A percentile compares a stretch with the other conserved stretches of the same genome.
These are phyloP conservation scores for Acleris emargana DNA, from an alignment of 2,888 invertebrate genomes.

Conservation along the genomic window DNA sequence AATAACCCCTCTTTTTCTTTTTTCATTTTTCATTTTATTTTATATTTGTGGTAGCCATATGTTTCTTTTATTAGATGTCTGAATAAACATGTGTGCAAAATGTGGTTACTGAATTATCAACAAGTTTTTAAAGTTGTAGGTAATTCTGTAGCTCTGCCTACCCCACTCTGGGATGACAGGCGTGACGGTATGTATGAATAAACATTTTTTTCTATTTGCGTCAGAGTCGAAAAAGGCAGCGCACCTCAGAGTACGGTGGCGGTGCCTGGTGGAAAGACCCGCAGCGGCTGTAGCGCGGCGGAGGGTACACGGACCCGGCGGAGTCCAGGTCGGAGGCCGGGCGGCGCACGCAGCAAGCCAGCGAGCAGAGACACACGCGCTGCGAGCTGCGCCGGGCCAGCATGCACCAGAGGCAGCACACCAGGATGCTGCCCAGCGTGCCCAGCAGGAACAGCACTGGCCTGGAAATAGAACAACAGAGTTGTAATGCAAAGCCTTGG, in stretches of 20 bases:
- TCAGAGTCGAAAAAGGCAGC: not conserved
- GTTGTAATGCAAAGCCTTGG: not conserved
- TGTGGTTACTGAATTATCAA: too few species aligned
- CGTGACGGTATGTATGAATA: too few species aligned
- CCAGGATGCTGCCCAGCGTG: constrained; percentile 86
- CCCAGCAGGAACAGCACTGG: constrained; percentile 87
- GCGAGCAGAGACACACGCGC: constrained; percentile 62
- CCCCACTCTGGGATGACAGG: too few species aligned
- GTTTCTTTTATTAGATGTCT: too few species aligned
- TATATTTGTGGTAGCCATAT: too few species aligned
- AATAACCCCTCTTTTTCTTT: too few species aligned
- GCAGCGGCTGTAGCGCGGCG: constrained; percentile 93
- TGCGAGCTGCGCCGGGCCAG: constrained; percentile 61
- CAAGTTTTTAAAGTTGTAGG: too few species aligned
- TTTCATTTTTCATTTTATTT: too few species aligned
- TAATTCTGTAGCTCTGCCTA: too few species aligned
- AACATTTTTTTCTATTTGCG: too few species aligned
- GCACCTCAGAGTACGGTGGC: constrained; percentile 93
- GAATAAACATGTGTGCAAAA: too few species aligned
- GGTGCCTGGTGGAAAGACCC: constrained; percentile 92
- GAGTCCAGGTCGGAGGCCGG: constrained; percentile 89
- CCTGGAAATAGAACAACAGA: constrained; percentile 62
- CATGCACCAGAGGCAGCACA: constrained; percentile 87
- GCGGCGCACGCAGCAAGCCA: constrained; percentile 73
- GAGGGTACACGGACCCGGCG: constrained; percentile 91